Evolutionary conservation across 2,797 vertebrate genomes (phyloP).

Genomic region (Artibeus lituratus): DNA sequence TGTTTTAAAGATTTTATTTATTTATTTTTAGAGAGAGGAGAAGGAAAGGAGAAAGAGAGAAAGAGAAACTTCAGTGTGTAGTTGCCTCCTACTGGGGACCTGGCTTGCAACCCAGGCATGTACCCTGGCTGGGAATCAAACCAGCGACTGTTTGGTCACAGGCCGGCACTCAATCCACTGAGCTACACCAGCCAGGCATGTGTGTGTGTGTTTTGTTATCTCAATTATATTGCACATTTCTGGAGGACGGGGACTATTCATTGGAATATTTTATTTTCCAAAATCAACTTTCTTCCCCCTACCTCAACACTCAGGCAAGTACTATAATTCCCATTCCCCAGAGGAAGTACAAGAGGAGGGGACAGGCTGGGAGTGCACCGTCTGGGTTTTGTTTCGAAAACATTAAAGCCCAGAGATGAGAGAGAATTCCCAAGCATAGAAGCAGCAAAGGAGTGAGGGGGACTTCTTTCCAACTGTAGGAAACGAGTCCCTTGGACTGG

Average conservation of each 20-base stretch:
- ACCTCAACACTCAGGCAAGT: not conserved
- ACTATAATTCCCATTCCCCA: not conserved
- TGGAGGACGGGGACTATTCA: not conserved
- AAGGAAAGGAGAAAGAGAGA: too few relatives aligned
- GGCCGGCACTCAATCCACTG: too few relatives aligned
- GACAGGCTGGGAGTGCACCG: accelerated
- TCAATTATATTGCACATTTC: not conserved
- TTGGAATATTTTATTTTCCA: not conserved
- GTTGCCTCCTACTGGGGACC: too few relatives aligned
- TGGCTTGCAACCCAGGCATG: too few relatives aligned
- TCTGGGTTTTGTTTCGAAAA: not conserved
- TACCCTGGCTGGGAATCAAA: too few relatives aligned
- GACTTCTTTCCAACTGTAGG: not conserved
- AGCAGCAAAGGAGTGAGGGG: not conserved
- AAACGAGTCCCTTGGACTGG: not conserved
- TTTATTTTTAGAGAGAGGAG: too few relatives aligned
- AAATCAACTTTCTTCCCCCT: not conserved
- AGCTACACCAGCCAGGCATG: not conserved
- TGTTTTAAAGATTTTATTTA: not conserved
- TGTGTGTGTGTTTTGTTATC: not conserved
- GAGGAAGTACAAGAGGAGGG: not conserved
- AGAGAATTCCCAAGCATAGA: not conserved
- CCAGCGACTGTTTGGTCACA: too few relatives aligned
- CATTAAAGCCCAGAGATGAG: not conserved
- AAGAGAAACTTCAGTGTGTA: too few relatives aligned